phyloP scores from a whole-genome alignment of 1,140 invertebrate genomes.

The Drosophila ogumai region DNA sequence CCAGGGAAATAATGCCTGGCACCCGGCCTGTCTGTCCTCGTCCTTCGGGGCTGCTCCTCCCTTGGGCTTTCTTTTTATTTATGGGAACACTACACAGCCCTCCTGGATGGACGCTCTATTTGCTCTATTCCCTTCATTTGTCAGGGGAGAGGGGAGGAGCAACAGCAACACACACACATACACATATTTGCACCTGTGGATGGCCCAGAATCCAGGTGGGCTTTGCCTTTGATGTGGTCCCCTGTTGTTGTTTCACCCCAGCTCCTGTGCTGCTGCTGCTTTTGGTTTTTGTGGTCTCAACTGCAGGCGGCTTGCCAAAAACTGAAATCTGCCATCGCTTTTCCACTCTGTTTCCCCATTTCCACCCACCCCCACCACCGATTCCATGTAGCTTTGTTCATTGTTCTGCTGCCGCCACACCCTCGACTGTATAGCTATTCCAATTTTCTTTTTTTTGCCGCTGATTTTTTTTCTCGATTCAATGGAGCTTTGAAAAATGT shows the following conservation, averaged over 20 bases:
- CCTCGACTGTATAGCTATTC: slow-evolving; percentile 18
- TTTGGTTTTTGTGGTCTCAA: slow-evolving; percentile 51
- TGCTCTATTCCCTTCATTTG: slow-evolving; percentile 43
- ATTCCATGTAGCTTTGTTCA: slow-evolving; percentile 42
- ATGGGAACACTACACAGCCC: slow-evolving; percentile 22
- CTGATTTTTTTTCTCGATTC: slow-evolving; percentile 24
- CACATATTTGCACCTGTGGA: slow-evolving; percentile 60
- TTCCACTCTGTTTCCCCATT: slow-evolving; percentile 20
- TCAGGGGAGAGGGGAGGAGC: slow-evolving; percentile 32
- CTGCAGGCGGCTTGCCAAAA: slow-evolving; percentile 51
- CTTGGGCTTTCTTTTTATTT: slow-evolving; percentile 55
- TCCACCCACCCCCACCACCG: background rate
- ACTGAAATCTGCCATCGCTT: slow-evolving; percentile 42
- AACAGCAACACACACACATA: slow-evolving; percentile 3
- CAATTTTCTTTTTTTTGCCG: slow-evolving; percentile 12
- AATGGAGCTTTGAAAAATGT: slow-evolving; percentile 49
- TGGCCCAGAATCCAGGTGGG: slow-evolving; percentile 12
- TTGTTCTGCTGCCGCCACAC: slow-evolving; percentile 36
- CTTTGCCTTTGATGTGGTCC: slow-evolving; percentile 66
- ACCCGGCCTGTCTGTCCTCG: background rate
- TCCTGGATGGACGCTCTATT: slow-evolving; percentile 9
- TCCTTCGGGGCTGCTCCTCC: slow-evolving; percentile 9
- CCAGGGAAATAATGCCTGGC: no score
- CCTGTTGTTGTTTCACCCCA: slow-evolving; percentile 44
- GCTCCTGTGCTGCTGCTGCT: slow-evolving; percentile 5